A percentile compares a stretch with the other conserved stretches of the same genome.
phyloP scores from a whole-genome alignment of 2,888 invertebrate genomes.

The Cosmorhoe ocellata region DNA sequence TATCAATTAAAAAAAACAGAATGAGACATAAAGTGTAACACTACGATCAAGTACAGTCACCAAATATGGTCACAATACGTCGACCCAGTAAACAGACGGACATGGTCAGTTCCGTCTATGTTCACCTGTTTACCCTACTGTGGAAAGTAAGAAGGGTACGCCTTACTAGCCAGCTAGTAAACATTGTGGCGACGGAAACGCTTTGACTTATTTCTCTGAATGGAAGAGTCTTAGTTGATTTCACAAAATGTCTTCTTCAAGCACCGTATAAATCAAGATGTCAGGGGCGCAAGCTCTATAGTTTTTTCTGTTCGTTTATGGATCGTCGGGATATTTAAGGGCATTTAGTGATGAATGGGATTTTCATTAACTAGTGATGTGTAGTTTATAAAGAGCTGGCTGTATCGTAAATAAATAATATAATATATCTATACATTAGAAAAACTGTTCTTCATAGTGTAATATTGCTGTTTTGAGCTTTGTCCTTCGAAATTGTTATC shows the following conservation, averaged over 20 bases:
- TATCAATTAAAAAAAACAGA: constrained; percentile 46
- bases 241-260: constrained; percentile 35
- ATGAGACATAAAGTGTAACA: constrained; percentile 61
- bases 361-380: neutral
- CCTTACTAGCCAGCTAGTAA: constrained; percentile 14
- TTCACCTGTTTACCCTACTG: constrained; percentile 68
- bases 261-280: constrained; percentile 26
- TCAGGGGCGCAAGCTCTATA: constrained; percentile 18
- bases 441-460: too few species aligned
- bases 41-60: constrained; percentile 56
- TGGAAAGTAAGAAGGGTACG: constrained; percentile 62
- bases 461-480: too few species aligned
- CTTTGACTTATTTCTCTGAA: constrained; percentile 35
- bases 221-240: constrained; percentile 37
- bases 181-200: constrained; percentile 40
- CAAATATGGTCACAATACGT: constrained; percentile 61
- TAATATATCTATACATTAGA: too few species aligned
- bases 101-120: constrained; percentile 68
- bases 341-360: constrained; percentile 3
- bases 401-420: too few species aligned
- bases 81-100: constrained; percentile 69
- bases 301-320: constrained; percentile 20
- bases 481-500: too few species aligned
- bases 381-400: too few species aligned
- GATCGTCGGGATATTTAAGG: neutral